Evolutionary conservation across 2,797 vertebrate species (phyloP), one percentile per base, ranked within the genome.

Genomic region (Mareca strepera): DNA sequence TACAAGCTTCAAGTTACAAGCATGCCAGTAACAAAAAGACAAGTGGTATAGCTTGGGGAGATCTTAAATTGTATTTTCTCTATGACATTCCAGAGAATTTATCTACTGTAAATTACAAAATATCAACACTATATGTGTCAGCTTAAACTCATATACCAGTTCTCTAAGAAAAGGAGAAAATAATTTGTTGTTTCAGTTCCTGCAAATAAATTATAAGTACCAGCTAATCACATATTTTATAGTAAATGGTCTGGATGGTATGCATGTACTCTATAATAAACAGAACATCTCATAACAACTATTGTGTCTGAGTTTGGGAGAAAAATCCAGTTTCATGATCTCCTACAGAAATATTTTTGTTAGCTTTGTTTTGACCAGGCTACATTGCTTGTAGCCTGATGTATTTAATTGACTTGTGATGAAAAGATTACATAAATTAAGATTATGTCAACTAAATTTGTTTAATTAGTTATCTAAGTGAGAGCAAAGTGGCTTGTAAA

Each of bases 11-110:
- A 44, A 18, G 43, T 44, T 44, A 20, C 33, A 74, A 92, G 39
- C n/a, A 83, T 66, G 50, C 63, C 82, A 96, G 66, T 88, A 95
- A 80, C 29, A 90, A 77, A 62, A 56, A 85, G 43, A 69, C 68
- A 73, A 78, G 39, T 6, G 4, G 28, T 82, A 81, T 88, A 90
- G 63, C 64, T 88, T 77, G 25, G 17, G 64, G 48, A 93, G 31
- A 75, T 35, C 52, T 90, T 92, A 85, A 79, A 93, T 68, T 75
- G 55, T 35, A 87, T 85, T 95, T 92, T 91, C 69, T 87, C 44
- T 59, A 17, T 66, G 59, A 93, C 23, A 55, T 87, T 87, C 39
- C 17, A 76, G 80, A 74, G 8, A 93, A 87, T 91, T 76, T 70
- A 39, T 75, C 53, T 90, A 25, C 52, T 85, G 72, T 83, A 87